phyloP scores from a whole-genome alignment of 2,888 invertebrate genomes.

The Cantharis flavilabris region DNA sequence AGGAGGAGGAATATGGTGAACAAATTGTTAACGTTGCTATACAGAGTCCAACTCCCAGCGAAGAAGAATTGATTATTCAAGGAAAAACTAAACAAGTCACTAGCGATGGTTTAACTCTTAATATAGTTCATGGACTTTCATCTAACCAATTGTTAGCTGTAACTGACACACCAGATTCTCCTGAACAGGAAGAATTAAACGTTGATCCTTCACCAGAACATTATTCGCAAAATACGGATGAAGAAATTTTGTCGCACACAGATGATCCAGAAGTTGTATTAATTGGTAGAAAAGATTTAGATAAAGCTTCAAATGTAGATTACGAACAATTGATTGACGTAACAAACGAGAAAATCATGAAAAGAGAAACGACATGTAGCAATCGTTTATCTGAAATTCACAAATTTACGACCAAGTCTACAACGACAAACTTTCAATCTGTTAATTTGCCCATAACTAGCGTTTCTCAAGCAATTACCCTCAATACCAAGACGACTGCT shows the following conservation, averaged over 20 bases:
- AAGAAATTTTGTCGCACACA: constrained; percentile 53
- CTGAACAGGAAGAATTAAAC: constrained; percentile 59
- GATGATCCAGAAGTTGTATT: constrained; percentile 67
- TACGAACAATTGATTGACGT: constrained; percentile 69
- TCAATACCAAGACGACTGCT: constrained; percentile 1
- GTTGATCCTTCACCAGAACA: constrained; percentile 52
- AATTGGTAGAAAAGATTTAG: constrained; percentile 64
- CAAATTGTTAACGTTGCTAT: constrained; percentile 50
- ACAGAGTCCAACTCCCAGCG: constrained; percentile 55
- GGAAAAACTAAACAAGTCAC: constrained; percentile 49
- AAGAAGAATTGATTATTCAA: constrained; percentile 53
- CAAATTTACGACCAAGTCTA: constrained; percentile 45
- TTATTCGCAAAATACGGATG: constrained; percentile 50
- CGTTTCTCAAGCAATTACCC: constrained; percentile 4
- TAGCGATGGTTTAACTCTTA: constrained; percentile 34
- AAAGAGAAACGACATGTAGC: constrained; percentile 46
- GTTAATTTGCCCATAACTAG: constrained; percentile 5
- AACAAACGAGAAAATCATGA: constrained; percentile 59
- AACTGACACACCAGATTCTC: constrained; percentile 60
- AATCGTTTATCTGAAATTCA: constrained; percentile 52
- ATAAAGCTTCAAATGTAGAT: constrained; percentile 69
- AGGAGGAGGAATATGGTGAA: constrained; percentile 46
- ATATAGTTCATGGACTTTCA: constrained; percentile 51
- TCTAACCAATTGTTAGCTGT: constrained; percentile 54
- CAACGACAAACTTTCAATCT: constrained; percentile 17